A percentile compares a stretch with the other conserved stretches of the same genome.
These are phyloP conservation scores for Eurystomus glaucurus DNA, from an alignment of 2,797 vertebrate genomes.

Conservation along the genomic window DNA sequence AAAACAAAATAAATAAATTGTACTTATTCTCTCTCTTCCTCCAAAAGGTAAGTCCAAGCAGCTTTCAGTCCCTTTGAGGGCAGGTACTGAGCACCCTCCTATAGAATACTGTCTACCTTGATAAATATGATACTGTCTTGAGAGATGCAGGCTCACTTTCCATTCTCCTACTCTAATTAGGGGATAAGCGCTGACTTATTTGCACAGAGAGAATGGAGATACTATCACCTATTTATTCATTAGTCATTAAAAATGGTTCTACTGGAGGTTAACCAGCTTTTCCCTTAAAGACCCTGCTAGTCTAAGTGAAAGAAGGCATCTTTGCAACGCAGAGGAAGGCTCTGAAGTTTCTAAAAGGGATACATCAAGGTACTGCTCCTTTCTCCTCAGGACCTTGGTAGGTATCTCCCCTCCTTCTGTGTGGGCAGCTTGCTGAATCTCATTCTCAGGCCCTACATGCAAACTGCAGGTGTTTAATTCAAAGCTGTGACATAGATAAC, in stretches of 20 bases:
- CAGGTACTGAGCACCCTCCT: neutral
- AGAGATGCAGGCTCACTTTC: neutral
- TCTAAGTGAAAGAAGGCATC: neutral
- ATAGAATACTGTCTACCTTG: neutral
- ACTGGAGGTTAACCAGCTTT: neutral
- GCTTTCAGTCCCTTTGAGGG: neutral
- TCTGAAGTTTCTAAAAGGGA: neutral
- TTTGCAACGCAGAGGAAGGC: neutral
- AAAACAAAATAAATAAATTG: fast-evolving
- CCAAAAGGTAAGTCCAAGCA: neutral
- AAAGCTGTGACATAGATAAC: neutral
- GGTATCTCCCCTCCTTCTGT: neutral
- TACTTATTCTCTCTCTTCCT: neutral
- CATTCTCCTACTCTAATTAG: neutral
- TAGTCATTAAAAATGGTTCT: neutral
- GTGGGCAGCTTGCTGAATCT: neutral
- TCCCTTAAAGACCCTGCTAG: neutral
- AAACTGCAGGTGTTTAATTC: neutral
- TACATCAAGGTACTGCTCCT: neutral
- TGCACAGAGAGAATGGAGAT: neutral
- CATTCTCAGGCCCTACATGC: neutral
- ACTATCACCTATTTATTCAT: neutral
- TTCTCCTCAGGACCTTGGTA: neutral
- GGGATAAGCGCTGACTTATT: neutral
- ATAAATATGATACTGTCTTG: neutral